These are phyloP conservation scores for Dromococcyx pavoninus DNA, from an alignment of 2,797 vertebrate species.

Conservation along the genomic window DNA sequence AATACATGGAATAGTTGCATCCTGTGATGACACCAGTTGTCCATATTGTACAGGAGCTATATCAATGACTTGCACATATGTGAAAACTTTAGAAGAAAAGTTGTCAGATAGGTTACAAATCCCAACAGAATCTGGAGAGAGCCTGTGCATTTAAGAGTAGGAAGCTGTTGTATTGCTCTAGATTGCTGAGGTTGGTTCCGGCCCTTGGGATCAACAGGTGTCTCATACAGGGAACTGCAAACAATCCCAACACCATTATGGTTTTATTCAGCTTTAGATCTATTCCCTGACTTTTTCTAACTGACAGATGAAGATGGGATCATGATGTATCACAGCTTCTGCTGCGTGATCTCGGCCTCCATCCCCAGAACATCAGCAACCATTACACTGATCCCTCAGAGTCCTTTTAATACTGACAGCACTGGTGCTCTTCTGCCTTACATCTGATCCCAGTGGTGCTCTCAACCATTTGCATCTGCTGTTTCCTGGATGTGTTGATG, in stretches of 20 bases:
- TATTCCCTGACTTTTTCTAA: background rate
- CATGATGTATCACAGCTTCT: background rate
- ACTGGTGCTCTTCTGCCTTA: background rate
- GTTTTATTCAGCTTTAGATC: constrained; percentile 3
- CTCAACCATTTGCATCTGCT: background rate
- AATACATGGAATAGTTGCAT: background rate
- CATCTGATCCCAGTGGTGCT: background rate
- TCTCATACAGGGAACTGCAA: background rate
- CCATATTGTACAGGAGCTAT: background rate
- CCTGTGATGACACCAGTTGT: background rate
- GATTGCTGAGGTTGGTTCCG: background rate
- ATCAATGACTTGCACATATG: background rate
- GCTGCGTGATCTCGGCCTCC: background rate
- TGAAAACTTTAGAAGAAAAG: background rate
- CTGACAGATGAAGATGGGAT: background rate
- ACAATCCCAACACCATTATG: background rate
- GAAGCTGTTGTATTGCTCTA: background rate
- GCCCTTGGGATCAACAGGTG: constrained; percentile 14
- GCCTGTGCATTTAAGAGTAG: background rate
- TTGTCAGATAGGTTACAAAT: background rate
- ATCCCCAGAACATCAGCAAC: background rate
- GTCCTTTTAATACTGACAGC: background rate
- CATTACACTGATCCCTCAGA: background rate
- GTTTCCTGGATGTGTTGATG: background rate
- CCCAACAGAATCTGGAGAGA: background rate